phyloP scores from a whole-genome alignment of 2,888 invertebrate species.

The Calliphora vomitoria region DNA sequence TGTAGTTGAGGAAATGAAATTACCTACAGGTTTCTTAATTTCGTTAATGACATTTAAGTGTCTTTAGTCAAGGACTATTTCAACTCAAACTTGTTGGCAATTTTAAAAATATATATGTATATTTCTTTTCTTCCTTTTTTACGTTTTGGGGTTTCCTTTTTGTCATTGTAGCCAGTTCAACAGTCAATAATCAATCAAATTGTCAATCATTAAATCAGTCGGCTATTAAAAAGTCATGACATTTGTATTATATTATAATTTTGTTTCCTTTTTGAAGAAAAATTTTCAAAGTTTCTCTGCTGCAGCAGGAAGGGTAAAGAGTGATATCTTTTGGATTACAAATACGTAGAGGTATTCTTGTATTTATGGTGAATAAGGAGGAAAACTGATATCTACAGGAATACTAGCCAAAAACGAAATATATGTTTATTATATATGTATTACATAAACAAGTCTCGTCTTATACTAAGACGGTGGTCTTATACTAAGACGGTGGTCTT shows the following conservation, averaged over 20 bases:
- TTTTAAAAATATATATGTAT: not conserved
- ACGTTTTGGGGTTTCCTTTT: not conserved
- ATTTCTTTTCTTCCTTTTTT: not conserved
- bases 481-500: too few species aligned
- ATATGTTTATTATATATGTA: too few species aligned
- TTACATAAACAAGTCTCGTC: too few species aligned
- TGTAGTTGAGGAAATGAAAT: conserved; percentile 42
- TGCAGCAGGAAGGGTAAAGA: not conserved
- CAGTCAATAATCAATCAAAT: conserved; percentile 60
- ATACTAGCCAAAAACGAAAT: too few species aligned
- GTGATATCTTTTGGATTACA: not conserved
- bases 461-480: too few species aligned
- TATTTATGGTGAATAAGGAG: too few species aligned
- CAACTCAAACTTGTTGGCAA: not conserved
- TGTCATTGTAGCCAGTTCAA: not conserved
- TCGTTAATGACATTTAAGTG: conserved; percentile 67
- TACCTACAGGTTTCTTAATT: conserved; percentile 65
- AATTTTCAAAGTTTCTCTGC: not conserved
- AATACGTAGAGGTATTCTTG: too few species aligned
- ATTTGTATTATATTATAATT: conserved; percentile 2
- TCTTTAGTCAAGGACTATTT: conserved; percentile 30
- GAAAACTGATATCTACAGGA: too few species aligned
- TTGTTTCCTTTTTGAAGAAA: not conserved
- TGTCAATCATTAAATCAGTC: conserved; percentile 54
- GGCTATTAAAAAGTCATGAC: conserved; percentile 30